Percentiles rank a stretch among this genome's conserved stretches.
These are phyloP conservation scores for Pimephales promelas DNA, from an alignment of 2,113 vertebrate genomes.

Conservation along the genomic window DNA sequence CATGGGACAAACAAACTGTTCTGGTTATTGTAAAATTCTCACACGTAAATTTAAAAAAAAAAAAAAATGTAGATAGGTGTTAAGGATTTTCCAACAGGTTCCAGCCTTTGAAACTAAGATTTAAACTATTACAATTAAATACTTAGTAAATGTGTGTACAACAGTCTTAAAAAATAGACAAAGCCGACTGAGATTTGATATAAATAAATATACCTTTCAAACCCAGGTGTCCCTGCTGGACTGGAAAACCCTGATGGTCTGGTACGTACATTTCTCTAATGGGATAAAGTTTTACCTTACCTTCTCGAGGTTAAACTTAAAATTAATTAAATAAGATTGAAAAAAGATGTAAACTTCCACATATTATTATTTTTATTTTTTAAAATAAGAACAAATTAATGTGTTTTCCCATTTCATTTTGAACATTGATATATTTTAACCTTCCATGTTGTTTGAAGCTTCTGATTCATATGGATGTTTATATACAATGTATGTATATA, in stretches of 20 bases:
- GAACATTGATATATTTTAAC: constrained; percentile 44
- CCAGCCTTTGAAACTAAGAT: neutral
- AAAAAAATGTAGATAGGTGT: too few species aligned
- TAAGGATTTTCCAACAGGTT: neutral
- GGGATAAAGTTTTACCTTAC: too few species aligned
- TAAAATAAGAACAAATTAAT: too few species aligned
- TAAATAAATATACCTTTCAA: neutral
- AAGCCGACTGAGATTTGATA: neutral
- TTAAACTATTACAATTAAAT: neutral
- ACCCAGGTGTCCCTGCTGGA: neutral
- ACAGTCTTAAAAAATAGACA: neutral
- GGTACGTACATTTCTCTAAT: too few species aligned
- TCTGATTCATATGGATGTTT: neutral
- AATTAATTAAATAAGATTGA: too few species aligned
- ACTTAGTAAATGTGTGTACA: neutral
- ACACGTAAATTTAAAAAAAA: too few species aligned
- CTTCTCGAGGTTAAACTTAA: too few species aligned
- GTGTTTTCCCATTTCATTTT: neutral
- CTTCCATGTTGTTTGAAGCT: neutral
- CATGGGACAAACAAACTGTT: too few species aligned
- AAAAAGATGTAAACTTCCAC: too few species aligned
- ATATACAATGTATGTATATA: too few species aligned
- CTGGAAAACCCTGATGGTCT: neutral
- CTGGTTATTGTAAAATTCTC: too few species aligned
- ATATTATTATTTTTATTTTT: neutral